Percentiles rank a stretch among this genome's conserved stretches.
Evolutionary conservation across 2,797 vertebrate species (phyloP).

Genomic region (Carcharodon carcharias): DNA sequence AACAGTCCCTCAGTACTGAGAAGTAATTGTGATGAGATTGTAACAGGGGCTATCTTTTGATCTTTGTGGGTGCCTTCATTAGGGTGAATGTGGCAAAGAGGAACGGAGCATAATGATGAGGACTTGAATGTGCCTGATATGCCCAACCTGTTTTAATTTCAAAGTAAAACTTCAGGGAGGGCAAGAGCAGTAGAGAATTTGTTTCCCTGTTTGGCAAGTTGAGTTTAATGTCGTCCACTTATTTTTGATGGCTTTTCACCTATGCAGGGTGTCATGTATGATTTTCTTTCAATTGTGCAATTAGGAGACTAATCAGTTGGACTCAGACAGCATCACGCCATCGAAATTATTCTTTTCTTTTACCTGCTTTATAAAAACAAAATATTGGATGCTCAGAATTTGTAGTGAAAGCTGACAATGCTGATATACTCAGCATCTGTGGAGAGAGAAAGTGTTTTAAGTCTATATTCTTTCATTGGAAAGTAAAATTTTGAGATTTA

Average conservation of each 20-base stretch:
- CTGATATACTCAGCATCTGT: too few relatives aligned
- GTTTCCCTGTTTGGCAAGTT: not conserved
- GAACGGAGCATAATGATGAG: not conserved
- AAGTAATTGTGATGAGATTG: not conserved
- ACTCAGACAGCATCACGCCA: not conserved
- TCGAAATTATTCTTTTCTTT: not conserved
- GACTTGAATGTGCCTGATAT: not conserved
- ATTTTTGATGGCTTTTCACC: not conserved
- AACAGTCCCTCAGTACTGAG: not conserved
- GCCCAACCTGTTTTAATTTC: not conserved
- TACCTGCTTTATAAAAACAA: not conserved
- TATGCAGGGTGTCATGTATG: not conserved
- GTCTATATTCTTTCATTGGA: too few relatives aligned
- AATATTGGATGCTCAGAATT: too few relatives aligned
- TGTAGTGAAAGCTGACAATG: not conserved
- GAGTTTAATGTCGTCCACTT: not conserved
- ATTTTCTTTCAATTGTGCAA: not conserved
- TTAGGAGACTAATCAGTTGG: not conserved
- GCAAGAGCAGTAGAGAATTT: not conserved
- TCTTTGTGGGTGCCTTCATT: not conserved
- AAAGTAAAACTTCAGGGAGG: not conserved
- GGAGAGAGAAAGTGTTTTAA: too few relatives aligned
- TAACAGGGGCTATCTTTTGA: not conserved
- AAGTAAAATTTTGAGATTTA: too few relatives aligned
- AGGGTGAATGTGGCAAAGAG: not conserved